phyloP scores from a whole-genome alignment of 2,797 vertebrate genomes.

The Dipus sagitta region DNA sequence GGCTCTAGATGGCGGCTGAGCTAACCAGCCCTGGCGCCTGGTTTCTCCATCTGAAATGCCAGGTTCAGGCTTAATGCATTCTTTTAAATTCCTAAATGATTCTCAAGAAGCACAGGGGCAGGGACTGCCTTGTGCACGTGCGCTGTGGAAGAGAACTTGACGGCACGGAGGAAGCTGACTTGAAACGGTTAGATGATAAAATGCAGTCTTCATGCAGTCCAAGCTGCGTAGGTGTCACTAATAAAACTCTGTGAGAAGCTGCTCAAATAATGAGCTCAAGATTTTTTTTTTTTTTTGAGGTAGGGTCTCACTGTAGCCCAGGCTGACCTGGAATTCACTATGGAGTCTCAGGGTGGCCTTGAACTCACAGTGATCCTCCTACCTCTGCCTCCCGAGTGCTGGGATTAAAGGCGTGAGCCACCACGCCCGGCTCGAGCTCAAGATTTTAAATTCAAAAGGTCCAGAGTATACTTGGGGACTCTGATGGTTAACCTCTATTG shows the following conservation, averaged over 20 bases:
- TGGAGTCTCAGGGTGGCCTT: too few species aligned
- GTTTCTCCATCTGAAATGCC: too few species aligned
- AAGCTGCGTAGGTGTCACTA: not conserved
- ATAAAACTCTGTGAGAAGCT: not conserved
- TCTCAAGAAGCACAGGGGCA: not conserved
- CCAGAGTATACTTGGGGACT: not conserved
- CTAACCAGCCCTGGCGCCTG: too few species aligned
- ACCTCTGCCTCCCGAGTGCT: too few species aligned
- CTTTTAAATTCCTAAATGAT: not conserved
- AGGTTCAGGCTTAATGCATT: not conserved
- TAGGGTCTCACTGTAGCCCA: too few species aligned
- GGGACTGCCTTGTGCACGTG: not conserved
- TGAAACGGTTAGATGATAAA: not conserved
- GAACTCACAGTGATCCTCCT: too few species aligned
- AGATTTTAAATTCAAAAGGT: slow-evolving; percentile 43
- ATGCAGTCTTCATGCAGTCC: not conserved
- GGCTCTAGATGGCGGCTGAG: too few species aligned
- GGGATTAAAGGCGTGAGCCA: too few species aligned
- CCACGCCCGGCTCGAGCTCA: too few species aligned
- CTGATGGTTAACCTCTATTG: too few species aligned
- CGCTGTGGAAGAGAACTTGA: not conserved
- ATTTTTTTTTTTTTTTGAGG: too few species aligned
- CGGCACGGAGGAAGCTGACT: not conserved
- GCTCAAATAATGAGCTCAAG: slow-evolving; percentile 24
- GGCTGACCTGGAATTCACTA: too few species aligned